Conservation (phyloP, 2,888 invertebrate species). For the Macrosoma leucophasiata region DNA sequence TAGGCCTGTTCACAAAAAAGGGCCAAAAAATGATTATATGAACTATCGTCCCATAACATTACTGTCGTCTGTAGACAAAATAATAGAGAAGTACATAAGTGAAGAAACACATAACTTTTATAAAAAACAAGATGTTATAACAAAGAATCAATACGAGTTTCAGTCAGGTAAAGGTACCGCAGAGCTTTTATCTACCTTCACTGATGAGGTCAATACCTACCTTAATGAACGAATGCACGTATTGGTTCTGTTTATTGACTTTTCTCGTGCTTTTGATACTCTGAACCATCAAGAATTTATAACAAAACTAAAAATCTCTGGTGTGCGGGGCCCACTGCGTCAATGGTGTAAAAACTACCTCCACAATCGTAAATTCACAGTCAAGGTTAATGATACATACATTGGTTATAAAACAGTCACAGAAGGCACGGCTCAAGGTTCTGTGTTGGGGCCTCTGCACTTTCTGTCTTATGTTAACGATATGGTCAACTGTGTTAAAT, state of each 20-base stretch:
- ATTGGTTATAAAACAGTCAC: constrained; percentile 5
- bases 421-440: constrained; percentile 20
- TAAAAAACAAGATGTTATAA: constrained; percentile 4
- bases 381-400: constrained; percentile 11
- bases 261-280: constrained; percentile 22
- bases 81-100: constrained; percentile 15
- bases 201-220: constrained; percentile 18
- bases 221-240: constrained; percentile 17
- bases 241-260: constrained; percentile 19
- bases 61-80: constrained; percentile 22
- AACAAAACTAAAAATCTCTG: constrained; percentile 14
- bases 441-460: constrained; percentile 17
- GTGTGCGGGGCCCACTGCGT: constrained; percentile 16
- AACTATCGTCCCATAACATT: constrained; percentile 25
- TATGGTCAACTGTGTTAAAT: constrained; percentile 11
- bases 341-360: constrained; percentile 18
- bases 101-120: constrained; percentile 15
- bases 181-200: constrained; percentile 18
- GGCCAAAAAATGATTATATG: constrained; percentile 5
- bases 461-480: constrained; percentile 22
- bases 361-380: constrained; percentile 9
- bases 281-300: constrained; percentile 15
- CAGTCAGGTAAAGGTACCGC: constrained; percentile 7
- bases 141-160: too few relatives aligned
- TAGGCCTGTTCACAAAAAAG: constrained; percentile 22